Conservation (phyloP, 2,888 invertebrate species). For the Mycogona germanica region DNA sequence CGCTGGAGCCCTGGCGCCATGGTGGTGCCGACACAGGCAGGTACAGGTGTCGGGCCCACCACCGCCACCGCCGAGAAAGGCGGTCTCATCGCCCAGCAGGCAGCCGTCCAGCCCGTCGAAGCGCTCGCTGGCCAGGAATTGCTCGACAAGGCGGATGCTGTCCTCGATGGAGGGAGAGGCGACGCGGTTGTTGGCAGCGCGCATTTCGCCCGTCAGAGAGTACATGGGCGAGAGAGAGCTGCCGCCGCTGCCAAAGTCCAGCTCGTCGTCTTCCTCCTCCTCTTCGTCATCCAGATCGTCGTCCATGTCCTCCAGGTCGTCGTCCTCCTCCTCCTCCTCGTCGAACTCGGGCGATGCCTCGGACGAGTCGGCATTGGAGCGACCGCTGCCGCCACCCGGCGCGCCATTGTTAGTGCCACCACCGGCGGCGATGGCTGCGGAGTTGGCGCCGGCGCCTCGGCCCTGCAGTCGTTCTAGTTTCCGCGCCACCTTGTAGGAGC, state of each 20-base stretch:
- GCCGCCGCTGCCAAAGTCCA: conserved; percentile 9
- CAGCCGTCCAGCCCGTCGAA: conserved; percentile 9
- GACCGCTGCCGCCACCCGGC: conserved; percentile 19
- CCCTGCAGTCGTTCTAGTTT: conserved; percentile 79
- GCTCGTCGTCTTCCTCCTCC: conserved; percentile 6
- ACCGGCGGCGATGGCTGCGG: too few species aligned
- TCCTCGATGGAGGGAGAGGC: conserved; percentile 11
- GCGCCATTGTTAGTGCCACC: conserved; percentile 22
- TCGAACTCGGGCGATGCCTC: conserved; percentile 43
- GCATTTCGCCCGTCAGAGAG: not conserved
- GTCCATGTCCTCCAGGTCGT: conserved; percentile 18
- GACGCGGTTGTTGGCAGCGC: not conserved
- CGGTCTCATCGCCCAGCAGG: not conserved
- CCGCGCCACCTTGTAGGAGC: conserved; percentile 81
- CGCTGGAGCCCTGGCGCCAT: not conserved
- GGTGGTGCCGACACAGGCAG: conserved; percentile 1
- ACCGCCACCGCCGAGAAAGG: not conserved
- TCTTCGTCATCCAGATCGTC: conserved; percentile 11
- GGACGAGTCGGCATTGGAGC: conserved; percentile 21
- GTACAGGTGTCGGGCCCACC: not conserved
- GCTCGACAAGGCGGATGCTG: conserved; percentile 11
- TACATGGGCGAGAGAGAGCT: conserved; percentile 9
- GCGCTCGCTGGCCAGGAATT: conserved; percentile 14
- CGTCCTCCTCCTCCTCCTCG: conserved; percentile 31
- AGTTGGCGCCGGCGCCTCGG: conserved; percentile 22